phyloP scores from a whole-genome alignment of 2,888 invertebrate genomes.

The Eurytoma adleriae region DNA sequence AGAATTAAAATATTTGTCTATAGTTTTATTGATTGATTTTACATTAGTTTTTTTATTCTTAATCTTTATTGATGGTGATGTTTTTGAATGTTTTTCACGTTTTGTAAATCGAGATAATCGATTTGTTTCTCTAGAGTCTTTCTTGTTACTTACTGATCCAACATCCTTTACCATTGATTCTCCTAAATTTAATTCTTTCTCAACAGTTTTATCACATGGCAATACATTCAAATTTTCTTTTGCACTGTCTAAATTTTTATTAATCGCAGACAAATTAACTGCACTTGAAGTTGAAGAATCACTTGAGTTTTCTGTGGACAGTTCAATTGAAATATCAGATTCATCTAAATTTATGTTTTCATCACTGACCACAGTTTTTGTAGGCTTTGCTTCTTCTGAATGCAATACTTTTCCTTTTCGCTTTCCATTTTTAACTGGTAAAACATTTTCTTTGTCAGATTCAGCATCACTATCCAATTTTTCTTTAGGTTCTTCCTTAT shows the following conservation, averaged over 20 bases:
- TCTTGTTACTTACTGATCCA: neutral
- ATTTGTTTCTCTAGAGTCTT: slow-evolving; percentile 15
- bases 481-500: slow-evolving; percentile 31
- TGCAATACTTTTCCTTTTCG: slow-evolving; percentile 30
- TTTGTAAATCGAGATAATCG: slow-evolving; percentile 4
- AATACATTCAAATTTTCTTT: neutral
- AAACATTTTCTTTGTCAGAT: slow-evolving; percentile 67
- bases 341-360: slow-evolving; percentile 22
- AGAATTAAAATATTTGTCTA: slow-evolving; percentile 28
- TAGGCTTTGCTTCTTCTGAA: slow-evolving; percentile 19
- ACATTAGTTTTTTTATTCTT: slow-evolving; percentile 12
- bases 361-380: slow-evolving; percentile 14
- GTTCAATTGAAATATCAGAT: slow-evolving; percentile 18
- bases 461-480: slow-evolving; percentile 60
- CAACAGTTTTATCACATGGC: neutral
- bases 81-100: slow-evolving; percentile 18
- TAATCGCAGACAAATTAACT: neutral
- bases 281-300: neutral
- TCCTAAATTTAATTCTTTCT: slow-evolving; percentile 10
- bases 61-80: neutral
- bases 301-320: neutral
- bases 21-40: slow-evolving; percentile 27
- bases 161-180: neutral
- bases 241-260: neutral
- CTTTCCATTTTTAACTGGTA: slow-evolving; percentile 53